These are phyloP conservation scores for Cricetomys ansorgei DNA, from an alignment of 2,113 vertebrate species.

Conservation along the genomic window DNA sequence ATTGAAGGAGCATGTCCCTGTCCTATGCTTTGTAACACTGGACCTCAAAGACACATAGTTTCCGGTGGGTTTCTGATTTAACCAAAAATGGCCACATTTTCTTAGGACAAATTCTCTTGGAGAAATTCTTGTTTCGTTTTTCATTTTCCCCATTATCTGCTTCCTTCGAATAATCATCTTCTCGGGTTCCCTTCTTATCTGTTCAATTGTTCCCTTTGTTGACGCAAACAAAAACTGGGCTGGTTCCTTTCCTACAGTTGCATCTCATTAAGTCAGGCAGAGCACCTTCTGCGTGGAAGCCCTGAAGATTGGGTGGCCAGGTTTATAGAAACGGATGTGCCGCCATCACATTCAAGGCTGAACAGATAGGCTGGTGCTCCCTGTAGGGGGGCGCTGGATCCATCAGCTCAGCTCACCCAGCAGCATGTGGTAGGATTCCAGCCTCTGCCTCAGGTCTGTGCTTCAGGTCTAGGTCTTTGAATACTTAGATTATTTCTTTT, in stretches of 20 bases:
- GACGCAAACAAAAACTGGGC: not conserved
- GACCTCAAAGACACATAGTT: not conserved
- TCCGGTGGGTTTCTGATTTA: not conserved
- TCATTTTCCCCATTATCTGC: not conserved
- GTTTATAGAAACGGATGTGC: not conserved
- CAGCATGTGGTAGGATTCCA: not conserved
- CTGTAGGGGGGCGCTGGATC: not conserved
- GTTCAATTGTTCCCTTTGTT: not conserved
- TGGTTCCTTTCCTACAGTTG: not conserved
- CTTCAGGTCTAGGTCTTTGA: not conserved
- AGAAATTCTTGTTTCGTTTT: constrained; percentile 17
- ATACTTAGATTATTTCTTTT: constrained; percentile 29
- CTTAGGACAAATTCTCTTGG: not conserved
- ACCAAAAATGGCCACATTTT: not conserved
- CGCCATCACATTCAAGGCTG: not conserved
- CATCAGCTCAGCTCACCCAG: not conserved
- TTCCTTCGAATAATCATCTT: not conserved
- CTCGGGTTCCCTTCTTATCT: not conserved
- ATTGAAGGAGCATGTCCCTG: not conserved
- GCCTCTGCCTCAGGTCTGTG: not conserved
- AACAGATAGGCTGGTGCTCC: not conserved
- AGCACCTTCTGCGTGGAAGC: not conserved
- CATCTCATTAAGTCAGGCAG: not conserved
- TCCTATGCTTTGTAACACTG: not conserved
- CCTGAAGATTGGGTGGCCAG: not conserved